Conservation (phyloP, 2,797 vertebrate genomes). For the Sebastes miniatus region DNA sequence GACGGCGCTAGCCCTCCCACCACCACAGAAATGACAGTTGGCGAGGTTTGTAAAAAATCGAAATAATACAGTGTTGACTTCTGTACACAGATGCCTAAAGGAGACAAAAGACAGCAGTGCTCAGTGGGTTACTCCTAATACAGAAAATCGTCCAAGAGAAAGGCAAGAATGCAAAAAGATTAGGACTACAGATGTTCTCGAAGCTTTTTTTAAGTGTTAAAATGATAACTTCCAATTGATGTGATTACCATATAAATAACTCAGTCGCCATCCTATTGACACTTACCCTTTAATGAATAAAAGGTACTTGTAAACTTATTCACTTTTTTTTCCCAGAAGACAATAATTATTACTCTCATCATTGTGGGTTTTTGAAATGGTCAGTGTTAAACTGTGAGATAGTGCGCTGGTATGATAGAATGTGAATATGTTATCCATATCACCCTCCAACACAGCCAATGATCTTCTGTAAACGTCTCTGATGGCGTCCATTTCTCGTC, state of each 20-base stretch:
- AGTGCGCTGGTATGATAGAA: too few species aligned
- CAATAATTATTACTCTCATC: neutral
- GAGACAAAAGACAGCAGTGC: conserved; percentile 15
- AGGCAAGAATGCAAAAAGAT: neutral
- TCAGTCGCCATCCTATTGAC: neutral
- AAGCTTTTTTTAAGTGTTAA: neutral
- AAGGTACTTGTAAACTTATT: neutral
- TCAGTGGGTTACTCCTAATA: neutral
- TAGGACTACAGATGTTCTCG: neutral
- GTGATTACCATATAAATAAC: neutral
- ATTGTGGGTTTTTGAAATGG: neutral
- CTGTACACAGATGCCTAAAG: neutral
- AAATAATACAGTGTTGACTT: conserved; percentile 8
- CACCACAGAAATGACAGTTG: conserved; percentile 3
- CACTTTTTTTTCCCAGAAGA: neutral
- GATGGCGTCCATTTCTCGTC: too few species aligned
- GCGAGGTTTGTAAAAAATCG: neutral
- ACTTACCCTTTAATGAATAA: neutral
- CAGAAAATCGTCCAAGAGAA: neutral
- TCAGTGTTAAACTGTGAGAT: neutral
- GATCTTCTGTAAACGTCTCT: too few species aligned
- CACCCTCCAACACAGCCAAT: too few species aligned
- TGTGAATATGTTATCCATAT: too few species aligned
- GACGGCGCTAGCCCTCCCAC: neutral
- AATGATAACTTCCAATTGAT: neutral